phyloP scores from a whole-genome alignment of 2,113 vertebrate genomes.

The Sclerurus mexicanus region DNA sequence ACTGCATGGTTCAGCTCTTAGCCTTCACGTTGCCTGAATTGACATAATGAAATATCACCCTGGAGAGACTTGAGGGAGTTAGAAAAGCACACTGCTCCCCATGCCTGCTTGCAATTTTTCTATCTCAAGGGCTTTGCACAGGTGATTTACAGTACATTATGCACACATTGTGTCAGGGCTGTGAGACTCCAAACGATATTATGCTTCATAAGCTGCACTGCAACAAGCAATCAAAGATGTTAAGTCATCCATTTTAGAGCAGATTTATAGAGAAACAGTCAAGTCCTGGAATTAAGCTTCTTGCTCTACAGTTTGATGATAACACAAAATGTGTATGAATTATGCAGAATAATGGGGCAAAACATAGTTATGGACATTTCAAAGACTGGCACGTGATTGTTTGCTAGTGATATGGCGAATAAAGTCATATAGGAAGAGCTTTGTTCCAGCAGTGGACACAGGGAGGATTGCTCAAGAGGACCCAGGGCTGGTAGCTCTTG shows the following conservation, averaged over 20 bases:
- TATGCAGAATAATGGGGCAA: background rate
- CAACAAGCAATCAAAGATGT: constrained; percentile 21
- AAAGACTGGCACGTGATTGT: background rate
- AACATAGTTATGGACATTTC: rapidly evolving
- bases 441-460: background rate
- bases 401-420: background rate
- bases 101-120: background rate
- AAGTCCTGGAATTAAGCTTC: background rate
- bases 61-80: background rate
- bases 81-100: background rate
- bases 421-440: background rate
- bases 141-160: constrained; percentile 33
- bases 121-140: background rate
- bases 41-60: background rate
- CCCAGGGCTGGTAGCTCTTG: background rate
- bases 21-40: background rate
- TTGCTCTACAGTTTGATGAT: background rate
- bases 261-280: constrained; percentile 1
- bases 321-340: background rate
- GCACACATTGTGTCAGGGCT: background rate
- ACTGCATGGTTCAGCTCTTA: background rate
- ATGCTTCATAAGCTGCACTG: constrained; percentile 26
- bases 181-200: background rate
- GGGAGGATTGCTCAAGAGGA: background rate
- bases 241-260: constrained; percentile 10